Base-by-base conservation (phyloP, 2,888 invertebrate genomes). In the Agrochola lychnidis region DNA sequence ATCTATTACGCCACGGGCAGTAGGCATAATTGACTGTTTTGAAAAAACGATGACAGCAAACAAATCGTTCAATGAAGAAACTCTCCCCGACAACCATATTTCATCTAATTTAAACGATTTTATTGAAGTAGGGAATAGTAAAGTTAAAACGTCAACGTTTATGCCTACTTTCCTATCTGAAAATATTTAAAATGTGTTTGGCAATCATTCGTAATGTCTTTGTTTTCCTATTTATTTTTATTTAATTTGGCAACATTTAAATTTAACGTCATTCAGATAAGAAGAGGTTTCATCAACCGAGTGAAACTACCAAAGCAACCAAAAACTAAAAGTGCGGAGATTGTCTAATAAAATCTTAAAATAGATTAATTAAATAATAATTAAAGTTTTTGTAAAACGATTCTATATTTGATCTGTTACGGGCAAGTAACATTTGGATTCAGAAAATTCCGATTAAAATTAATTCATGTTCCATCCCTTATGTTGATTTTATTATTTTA, bases 231-330 rank as follows among this genome's bases (percentile, higher is more conserved):
- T 48, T 59, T 51, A 51, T 40, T 68, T 74, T 56, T n/a, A 78
- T 86, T 86, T 64, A 1, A 53, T 36, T 72, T 79, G 83, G 83
- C 84, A 84, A 86, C 83, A 84, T 86, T 85, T 7, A 36, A 61
- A 42, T 57, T 14, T 63, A 71, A 73, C 83, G 86, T 83, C 84
- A 86, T 62, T 0, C 0, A 7, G 16, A 42, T 36, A 71, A 1
- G 40, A 61, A 12, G 45, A 51, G 56, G 63, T 51, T 62, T 36
- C 42, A 57, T 57, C 10, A 48, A 19, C 48, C 1, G 19, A 10
- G 4, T 7, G 3, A 10, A 78, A 77, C 12, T 45, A 45, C 6
- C 9, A 42, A 42, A 22, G 7, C 5, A 59, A 51, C 1, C 2
- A 56, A 76, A 57, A 63, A 14, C 7, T 1, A 22, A 22, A 7